Base-by-base conservation (phyloP, 2,797 vertebrate species). In the Acestrorhynchus altus region DNA sequence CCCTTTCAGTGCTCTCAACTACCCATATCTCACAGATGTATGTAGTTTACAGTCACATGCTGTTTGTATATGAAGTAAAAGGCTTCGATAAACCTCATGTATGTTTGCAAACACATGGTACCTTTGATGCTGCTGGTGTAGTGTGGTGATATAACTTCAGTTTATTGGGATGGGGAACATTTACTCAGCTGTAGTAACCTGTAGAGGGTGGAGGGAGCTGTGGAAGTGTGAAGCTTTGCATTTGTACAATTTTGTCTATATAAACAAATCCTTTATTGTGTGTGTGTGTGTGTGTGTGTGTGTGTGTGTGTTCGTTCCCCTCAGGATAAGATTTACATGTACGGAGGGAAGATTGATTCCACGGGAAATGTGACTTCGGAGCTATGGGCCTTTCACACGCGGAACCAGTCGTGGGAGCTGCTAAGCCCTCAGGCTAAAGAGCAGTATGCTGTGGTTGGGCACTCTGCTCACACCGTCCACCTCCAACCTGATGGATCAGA, bases 301-400 rank as follows among this genome's bases (percentile, higher is more conserved):
- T 57, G 57, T 22, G 5, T 70, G 16, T 69, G 28, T 57, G 40
- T 76, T 26, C 8, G 0, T 11, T 67, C 26, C 66, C 44, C 28
- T 80, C 84, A 99, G 98, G 96, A 95, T 56, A 92, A 95, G 63
- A 95, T 99, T 87, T 99, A 96, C 88, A 99, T 99, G 97, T 99
- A 98, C 0, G 98, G 98, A 24, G 98, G 98, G 4, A 99, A 99
- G 90, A 94, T 98, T 0, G 98, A 99, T 56, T 93, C 94, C 0
- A 96, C 96, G 0, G 98, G 97, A 12, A 99, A 99, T 0, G 96
- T 99, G 75, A 97, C 95, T 69, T 97, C 92, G 69, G 95, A 99
- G 89, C 90, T 99, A 66, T 97, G 96, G 96, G 92, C 96, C 26
- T 96, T 99, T 85, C 93, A 97, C 88, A 94, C 95, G 67, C 90